phyloP scores from a whole-genome alignment of 1,140 invertebrate genomes.

The Papilio polyxenes region DNA sequence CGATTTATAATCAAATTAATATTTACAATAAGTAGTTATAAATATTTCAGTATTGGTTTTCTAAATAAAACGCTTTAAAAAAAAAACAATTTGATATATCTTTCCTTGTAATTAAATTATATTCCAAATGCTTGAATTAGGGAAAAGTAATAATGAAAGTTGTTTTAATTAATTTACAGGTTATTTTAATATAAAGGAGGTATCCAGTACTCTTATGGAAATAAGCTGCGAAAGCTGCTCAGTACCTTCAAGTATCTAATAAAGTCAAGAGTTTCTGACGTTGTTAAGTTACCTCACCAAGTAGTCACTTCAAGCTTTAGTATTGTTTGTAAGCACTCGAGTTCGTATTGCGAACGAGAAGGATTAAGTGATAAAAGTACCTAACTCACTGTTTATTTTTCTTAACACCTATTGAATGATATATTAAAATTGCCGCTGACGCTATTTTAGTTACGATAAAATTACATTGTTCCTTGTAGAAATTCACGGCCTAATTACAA shows the following conservation, averaged over 20 bases:
- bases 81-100: neutral
- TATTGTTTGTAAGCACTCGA: conserved; percentile 20
- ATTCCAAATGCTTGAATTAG: neutral
- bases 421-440: neutral
- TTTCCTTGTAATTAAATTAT: neutral
- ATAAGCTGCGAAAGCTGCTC: conserved; percentile 27
- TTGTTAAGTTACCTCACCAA: conserved; percentile 21
- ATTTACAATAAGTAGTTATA: too few relatives aligned
- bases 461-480: neutral
- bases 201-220: conserved; percentile 3
- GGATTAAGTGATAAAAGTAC: neutral
- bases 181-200: neutral
- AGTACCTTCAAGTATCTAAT: conserved; percentile 30
- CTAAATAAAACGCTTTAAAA: neutral
- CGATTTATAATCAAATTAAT: too few relatives aligned
- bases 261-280: conserved; percentile 31
- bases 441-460: neutral
- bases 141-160: neutral
- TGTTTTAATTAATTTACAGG: neutral
- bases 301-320: conserved; percentile 11
- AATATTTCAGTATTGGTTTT: too few relatives aligned
- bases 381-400: conserved; percentile 3
- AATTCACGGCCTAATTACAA: too few relatives aligned
- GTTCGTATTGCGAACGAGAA: neutral
- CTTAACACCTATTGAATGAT: neutral